Conservation (phyloP, 2,113 vertebrate genomes). For the Limnothrissa miodon region DNA sequence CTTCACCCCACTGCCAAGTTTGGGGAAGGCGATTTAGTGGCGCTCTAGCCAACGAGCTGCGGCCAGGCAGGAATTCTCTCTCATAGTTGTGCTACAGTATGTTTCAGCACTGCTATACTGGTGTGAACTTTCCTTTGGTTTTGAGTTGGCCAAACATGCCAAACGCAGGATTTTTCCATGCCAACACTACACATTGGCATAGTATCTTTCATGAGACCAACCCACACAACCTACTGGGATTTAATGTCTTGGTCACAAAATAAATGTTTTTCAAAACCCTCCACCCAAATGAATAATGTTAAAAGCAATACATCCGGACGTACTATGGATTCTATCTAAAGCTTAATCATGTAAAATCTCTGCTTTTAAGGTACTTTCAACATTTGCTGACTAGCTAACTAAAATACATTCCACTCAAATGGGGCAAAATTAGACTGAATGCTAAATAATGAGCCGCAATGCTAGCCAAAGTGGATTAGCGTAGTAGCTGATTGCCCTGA, state of each 20-base stretch:
- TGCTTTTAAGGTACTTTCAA: neutral
- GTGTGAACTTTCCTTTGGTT: neutral
- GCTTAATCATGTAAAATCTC: neutral
- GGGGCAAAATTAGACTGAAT: slow-evolving; percentile 17
- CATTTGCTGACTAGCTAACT: neutral
- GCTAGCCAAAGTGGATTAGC: slow-evolving; percentile 41
- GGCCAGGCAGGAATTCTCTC: slow-evolving; percentile 29
- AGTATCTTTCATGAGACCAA: neutral
- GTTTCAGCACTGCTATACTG: slow-evolving; percentile 19
- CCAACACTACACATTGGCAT: neutral
- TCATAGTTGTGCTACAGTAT: slow-evolving; percentile 42
- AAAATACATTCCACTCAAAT: slow-evolving; percentile 11
- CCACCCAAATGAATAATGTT: neutral
- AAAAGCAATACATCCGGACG: neutral
- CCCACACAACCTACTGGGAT: neutral
- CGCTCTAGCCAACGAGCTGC: slow-evolving; percentile 26
- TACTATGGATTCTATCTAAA: neutral
- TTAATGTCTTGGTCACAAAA: neutral
- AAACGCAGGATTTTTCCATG: neutral
- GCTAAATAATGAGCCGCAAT: slow-evolving; percentile 34
- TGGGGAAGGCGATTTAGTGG: slow-evolving; percentile 43
- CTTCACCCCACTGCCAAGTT: slow-evolving; percentile 31
- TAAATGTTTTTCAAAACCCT: neutral
- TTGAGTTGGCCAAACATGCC: neutral
- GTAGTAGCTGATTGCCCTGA: slow-evolving; percentile 29